Conservation (phyloP, 2,888 invertebrate genomes). For the Diaprepes abbreviatus region DNA sequence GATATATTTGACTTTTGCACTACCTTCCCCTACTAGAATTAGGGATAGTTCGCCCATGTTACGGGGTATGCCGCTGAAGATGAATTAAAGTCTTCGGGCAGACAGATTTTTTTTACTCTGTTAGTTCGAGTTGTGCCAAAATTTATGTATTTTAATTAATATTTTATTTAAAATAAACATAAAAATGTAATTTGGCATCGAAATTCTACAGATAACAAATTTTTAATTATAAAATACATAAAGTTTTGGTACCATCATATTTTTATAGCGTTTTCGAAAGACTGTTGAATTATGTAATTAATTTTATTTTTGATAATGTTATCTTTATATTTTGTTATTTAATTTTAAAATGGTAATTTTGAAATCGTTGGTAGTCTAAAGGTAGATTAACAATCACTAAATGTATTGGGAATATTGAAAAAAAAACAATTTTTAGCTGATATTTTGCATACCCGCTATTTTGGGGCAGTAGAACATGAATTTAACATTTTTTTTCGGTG, state of each 20-base stretch:
- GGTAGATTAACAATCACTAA: too few relatives aligned
- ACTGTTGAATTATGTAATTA: constrained; percentile 23
- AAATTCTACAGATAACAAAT: too few relatives aligned
- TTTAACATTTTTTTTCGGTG: too few relatives aligned
- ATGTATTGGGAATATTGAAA: too few relatives aligned
- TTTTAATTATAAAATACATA: constrained; percentile 3
- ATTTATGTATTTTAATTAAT: constrained; percentile 11
- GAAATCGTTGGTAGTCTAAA: too few relatives aligned
- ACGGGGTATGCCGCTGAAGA: not conserved
- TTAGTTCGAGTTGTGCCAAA: not conserved
- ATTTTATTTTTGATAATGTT: too few relatives aligned
- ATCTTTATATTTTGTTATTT: too few relatives aligned
- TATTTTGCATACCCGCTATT: too few relatives aligned
- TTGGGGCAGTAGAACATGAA: too few relatives aligned
- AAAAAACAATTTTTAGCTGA: too few relatives aligned
- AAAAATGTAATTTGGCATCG: not conserved
- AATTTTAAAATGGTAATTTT: too few relatives aligned
- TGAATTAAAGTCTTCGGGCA: not conserved
- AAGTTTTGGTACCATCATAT: constrained; percentile 2
- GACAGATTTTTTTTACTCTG: not conserved
- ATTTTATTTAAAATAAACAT: not conserved
- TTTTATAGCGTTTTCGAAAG: constrained; percentile 16
- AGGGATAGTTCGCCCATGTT: not conserved
- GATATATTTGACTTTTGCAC: constrained; percentile 16
- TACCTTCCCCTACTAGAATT: constrained; percentile 8